A percentile compares a stretch with the other conserved stretches of the same genome.
phyloP scores from a whole-genome alignment of 2,113 vertebrate genomes.

The Malurus cyaneus region DNA sequence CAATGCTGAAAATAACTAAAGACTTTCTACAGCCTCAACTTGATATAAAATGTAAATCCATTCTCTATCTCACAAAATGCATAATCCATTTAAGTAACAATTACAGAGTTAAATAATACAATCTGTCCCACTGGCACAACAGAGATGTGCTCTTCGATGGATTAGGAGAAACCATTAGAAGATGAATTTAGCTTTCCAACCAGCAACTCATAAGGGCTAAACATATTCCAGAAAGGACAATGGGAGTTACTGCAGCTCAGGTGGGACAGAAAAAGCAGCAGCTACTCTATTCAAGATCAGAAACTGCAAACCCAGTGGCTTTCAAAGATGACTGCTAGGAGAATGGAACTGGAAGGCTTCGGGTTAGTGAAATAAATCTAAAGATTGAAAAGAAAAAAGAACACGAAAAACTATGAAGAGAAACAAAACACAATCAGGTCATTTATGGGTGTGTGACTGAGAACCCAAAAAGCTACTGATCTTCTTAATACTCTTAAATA shows the following conservation, averaged over 20 bases:
- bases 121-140: constrained; percentile 71
- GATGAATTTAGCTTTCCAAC: constrained; percentile 57
- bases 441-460: background rate
- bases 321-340: constrained; percentile 9
- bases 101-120: constrained; percentile 73
- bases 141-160: constrained; percentile 13
- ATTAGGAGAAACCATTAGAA: constrained; percentile 64
- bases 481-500: background rate
- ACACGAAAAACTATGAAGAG: background rate
- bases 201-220: background rate
- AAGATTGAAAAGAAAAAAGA: background rate
- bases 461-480: background rate
- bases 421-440: background rate
- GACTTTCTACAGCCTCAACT: constrained; percentile 19
- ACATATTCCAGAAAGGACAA: constrained; percentile 8
- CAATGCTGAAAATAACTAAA: constrained; percentile 34
- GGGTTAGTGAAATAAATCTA: background rate
- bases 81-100: constrained; percentile 76
- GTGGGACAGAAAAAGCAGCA: constrained; percentile 1
- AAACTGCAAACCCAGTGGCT: background rate
- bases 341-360: background rate
- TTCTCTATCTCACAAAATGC: constrained; percentile 57
- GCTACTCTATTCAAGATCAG: constrained; percentile 28
- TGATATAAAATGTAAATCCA: constrained; percentile 36
- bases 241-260: constrained; percentile 18